These are phyloP conservation scores for Philereme vetulata DNA, from an alignment of 2,888 invertebrate species.

Conservation along the genomic window DNA sequence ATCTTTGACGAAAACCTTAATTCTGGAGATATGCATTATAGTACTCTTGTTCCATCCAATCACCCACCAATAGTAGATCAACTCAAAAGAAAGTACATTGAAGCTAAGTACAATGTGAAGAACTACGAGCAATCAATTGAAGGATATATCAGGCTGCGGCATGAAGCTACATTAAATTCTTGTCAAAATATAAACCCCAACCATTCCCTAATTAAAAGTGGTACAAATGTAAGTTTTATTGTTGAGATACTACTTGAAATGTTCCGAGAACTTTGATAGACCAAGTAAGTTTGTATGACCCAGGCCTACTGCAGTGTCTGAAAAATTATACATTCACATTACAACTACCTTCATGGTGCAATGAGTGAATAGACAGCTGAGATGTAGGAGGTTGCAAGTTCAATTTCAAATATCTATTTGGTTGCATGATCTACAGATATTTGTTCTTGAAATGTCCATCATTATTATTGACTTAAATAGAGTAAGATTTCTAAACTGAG, in stretches of 20 bases:
- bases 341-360: too few relatives aligned
- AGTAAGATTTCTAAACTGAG: too few relatives aligned
- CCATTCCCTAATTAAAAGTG: conserved; percentile 46
- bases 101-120: conserved; percentile 59
- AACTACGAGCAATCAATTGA: conserved; percentile 56
- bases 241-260: neutral
- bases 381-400: too few relatives aligned
- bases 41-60: conserved; percentile 35
- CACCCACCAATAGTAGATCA: conserved; percentile 52
- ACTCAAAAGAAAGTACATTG: conserved; percentile 60
- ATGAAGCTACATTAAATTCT: conserved; percentile 53
- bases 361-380: too few relatives aligned
- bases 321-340: too few relatives aligned
- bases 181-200: conserved; percentile 55
- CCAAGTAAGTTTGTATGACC: too few relatives aligned
- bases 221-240: conserved; percentile 46
- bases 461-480: too few relatives aligned
- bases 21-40: conserved; percentile 43
- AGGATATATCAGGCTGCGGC: conserved; percentile 56
- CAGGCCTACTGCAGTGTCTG: too few relatives aligned
- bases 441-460: too few relatives aligned
- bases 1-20: conserved; percentile 67
- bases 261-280: neutral
- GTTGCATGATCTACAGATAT: too few relatives aligned
- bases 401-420: too few relatives aligned